Evolutionary conservation across 2,113 vertebrate species (phyloP).

Genomic region (Serranochromis macrocephalus): DNA sequence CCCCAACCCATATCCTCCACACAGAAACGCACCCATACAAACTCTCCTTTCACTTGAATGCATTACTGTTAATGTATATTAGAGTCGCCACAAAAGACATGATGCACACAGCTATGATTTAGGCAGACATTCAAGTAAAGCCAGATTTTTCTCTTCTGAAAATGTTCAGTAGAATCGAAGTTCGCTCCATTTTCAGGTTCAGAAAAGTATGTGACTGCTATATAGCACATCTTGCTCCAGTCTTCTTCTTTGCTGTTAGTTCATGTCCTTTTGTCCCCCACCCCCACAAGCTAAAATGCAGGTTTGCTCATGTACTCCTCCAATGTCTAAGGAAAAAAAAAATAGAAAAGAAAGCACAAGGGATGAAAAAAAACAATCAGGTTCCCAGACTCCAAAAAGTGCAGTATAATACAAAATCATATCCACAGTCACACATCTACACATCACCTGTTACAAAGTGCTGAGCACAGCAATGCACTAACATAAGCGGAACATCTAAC

Average conservation of each 20-base stretch:
- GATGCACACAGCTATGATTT: background rate
- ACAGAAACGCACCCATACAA: background rate
- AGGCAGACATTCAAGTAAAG: background rate
- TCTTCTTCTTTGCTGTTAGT: background rate
- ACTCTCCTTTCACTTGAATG: background rate
- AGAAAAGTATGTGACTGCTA: background rate
- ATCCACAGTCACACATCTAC: conserved; percentile 29
- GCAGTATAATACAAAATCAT: background rate
- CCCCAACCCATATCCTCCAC: background rate
- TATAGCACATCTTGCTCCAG: background rate
- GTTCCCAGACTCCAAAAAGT: background rate
- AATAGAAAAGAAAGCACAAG: background rate
- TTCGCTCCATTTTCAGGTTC: background rate
- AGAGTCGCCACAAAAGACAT: background rate
- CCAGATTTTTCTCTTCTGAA: background rate
- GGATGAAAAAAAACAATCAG: background rate
- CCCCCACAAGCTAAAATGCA: conserved; percentile 58
- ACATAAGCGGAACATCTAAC: conserved; percentile 69
- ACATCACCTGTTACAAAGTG: conserved; percentile 16
- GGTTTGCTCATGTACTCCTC: conserved; percentile 80
- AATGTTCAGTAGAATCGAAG: background rate
- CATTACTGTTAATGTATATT: background rate
- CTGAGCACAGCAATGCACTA: conserved; percentile 52
- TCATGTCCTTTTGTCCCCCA: background rate
- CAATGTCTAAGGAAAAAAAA: conserved; percentile 60